phyloP scores from a whole-genome alignment of 2,113 vertebrate species.

The Phalacrocorax pelagicus region DNA sequence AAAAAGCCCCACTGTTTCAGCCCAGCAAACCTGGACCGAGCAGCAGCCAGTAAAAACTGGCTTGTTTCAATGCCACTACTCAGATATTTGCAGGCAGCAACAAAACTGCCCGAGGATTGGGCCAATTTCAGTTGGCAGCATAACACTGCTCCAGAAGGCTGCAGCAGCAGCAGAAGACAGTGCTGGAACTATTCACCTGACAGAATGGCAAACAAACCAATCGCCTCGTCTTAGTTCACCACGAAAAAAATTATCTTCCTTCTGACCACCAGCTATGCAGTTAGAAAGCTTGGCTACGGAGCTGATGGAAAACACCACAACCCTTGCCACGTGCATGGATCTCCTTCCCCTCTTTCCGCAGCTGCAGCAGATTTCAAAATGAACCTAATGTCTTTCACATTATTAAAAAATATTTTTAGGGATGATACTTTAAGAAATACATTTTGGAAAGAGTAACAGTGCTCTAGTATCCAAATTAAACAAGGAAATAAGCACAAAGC shows the following conservation, averaged over 20 bases:
- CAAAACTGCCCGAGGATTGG: not conserved
- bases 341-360: not conserved
- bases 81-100: not conserved
- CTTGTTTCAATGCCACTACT: not conserved
- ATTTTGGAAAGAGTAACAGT: not conserved
- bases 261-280: not conserved
- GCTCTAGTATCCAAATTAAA: not conserved
- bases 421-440: not conserved
- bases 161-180: not conserved
- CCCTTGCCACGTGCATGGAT: not conserved
- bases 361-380: not conserved
- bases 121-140: not conserved
- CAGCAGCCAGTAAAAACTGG: not conserved
- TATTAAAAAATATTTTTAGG: not conserved
- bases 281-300: not conserved
- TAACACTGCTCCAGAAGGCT: not conserved
- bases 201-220: not conserved
- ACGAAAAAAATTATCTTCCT: not conserved
- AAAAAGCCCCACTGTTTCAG: conserved; percentile 24
- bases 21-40: not conserved
- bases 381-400: accelerated
- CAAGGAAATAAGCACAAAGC: not conserved
- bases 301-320: not conserved
- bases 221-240: accelerated
- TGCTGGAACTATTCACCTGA: not conserved